Base-by-base conservation (phyloP, 2,888 invertebrate genomes). In the Drosophila vallismaia region DNA sequence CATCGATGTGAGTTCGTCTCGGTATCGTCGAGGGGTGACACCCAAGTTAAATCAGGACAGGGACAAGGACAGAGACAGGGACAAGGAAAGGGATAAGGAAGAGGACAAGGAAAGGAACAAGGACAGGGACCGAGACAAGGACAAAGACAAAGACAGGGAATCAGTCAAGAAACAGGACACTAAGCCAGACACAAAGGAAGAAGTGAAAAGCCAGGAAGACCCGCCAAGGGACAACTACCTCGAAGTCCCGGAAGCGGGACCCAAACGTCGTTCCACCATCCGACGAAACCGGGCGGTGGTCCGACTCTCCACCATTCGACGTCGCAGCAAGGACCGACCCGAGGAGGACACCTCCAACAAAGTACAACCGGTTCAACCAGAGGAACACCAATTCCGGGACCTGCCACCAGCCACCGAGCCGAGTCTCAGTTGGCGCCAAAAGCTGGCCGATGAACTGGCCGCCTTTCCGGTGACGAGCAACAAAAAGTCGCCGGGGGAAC, bases 1-100 rank as follows among this genome's bases (percentile, higher is more conserved):
- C 89, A 97, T 97, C 76, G 97, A 97, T 90, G 96, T 97, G 0
- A 95, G 96, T 0, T 94, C 94, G 71, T 93, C 95, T 71, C 93
- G 93, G 80, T 95, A 94, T 80, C 69, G 88, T 14, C n/a, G 58
- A 29, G 50, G 28, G 26, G 4, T 54, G 8, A 4, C 72, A 49
- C 8, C 62, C 28, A 44, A 31, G 3, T 29, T 19, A n/a, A n/a
- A 36, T 2, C n/a, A n/a, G 6, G n/a, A 36, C n/a, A 14, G 6
- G 24, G 19, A 12, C 10, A 19, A 24, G 10, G 24, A 31, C 9
- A 8, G 29, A 0, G 59, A 57, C 9, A 59, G n/a, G 33, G 56
- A 58, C 6, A 40, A 42, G 10, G 19, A 19, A 19, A 19, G 19
- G 19, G 19, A 19, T 19, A 19, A 19, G 19, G 19, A 19, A 19